A percentile compares a stretch with the other conserved stretches of the same genome.
These are phyloP conservation scores for Drosophila neoperkinsi DNA, from an alignment of 2,888 invertebrate genomes.

Conservation along the genomic window DNA sequence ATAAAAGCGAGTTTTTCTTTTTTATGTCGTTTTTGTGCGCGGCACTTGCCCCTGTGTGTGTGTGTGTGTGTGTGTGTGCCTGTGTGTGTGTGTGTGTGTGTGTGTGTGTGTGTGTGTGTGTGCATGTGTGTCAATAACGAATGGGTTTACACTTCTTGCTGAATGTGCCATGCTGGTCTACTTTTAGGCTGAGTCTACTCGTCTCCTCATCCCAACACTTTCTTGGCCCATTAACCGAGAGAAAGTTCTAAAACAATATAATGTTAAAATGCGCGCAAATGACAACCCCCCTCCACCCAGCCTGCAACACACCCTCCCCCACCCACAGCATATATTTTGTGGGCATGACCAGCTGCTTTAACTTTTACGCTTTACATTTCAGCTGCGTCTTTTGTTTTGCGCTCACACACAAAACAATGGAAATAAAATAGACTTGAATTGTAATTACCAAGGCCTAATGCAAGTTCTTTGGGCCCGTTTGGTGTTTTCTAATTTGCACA, in stretches of 20 bases:
- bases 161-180: conserved; percentile 61
- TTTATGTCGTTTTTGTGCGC: conserved; percentile 6
- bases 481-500: conserved; percentile 1
- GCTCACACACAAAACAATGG: conserved; percentile 29
- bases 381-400: conserved; percentile 45
- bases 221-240: conserved; percentile 17
- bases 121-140: conserved; percentile 72
- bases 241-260: conserved; percentile 77
- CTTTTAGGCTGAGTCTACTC: conserved; percentile 53
- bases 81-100: conserved; percentile 9
- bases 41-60: conserved; percentile 18
- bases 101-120: background rate
- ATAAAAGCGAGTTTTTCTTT: conserved; percentile 41
- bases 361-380: conserved; percentile 55
- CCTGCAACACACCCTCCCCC: background rate
- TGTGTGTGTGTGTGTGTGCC: conserved; percentile 47
- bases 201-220: background rate
- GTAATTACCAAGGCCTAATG: conserved; percentile 71
- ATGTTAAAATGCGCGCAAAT: conserved; percentile 57
- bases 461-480: background rate
- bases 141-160: conserved; percentile 38
- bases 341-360: conserved; percentile 16
- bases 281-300: too few relatives aligned
- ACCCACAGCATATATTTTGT: background rate
- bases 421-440: conserved; percentile 76